Percentiles rank a stretch among this genome's conserved stretches.
Conservation (phyloP, 1,140 invertebrate species). For the Cotesia vestalis region DNA sequence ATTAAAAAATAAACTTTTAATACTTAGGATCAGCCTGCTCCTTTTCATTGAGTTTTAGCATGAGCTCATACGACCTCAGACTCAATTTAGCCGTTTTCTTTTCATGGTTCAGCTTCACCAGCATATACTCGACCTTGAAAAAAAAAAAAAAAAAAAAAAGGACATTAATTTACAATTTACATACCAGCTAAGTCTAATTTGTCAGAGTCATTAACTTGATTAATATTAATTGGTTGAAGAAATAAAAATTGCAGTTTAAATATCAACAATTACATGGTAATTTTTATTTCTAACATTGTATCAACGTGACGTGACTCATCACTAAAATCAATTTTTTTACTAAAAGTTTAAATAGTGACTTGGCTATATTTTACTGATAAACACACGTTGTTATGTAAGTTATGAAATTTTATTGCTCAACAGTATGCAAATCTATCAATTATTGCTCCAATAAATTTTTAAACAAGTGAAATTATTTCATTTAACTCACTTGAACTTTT, state of each 20-base stretch:
- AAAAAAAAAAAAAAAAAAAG: constrained; percentile 46
- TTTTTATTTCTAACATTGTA: too few species aligned
- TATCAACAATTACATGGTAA: too few species aligned
- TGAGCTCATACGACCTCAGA: constrained; percentile 81
- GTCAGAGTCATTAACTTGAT: too few species aligned
- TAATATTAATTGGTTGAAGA: too few species aligned
- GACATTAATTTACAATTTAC: constrained; percentile 2
- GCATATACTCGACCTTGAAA: constrained; percentile 89
- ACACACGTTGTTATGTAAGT: neutral
- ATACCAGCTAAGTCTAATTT: too few species aligned
- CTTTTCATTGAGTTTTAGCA: constrained; percentile 84
- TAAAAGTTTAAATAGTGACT: neutral
- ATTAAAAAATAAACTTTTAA: constrained; percentile 38
- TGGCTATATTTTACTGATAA: neutral
- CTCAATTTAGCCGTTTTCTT: constrained; percentile 85
- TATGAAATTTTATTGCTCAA: too few species aligned
- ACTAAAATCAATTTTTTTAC: neutral
- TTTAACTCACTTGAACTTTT: too few species aligned
- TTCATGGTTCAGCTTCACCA: constrained; percentile 94
- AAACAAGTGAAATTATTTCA: too few species aligned
- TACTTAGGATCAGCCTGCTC: constrained; percentile 82
- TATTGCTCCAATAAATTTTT: too few species aligned
- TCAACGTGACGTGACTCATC: neutral
- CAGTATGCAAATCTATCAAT: too few species aligned
- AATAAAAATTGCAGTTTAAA: too few species aligned